These are phyloP conservation scores for Lineus longissimus DNA, from an alignment of 1,140 invertebrate species.

Conservation along the genomic window DNA sequence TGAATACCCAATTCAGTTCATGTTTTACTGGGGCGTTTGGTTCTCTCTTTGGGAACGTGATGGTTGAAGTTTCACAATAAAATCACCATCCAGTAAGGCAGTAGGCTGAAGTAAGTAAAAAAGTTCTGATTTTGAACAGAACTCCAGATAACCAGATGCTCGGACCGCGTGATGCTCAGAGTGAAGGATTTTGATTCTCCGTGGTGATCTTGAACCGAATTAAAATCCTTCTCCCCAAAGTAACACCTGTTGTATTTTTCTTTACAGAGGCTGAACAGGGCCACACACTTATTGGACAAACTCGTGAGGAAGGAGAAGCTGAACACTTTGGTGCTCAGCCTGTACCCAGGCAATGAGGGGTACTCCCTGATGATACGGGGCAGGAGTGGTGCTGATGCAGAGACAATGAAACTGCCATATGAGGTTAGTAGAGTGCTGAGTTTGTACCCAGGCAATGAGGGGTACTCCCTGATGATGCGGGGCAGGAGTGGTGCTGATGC, in stretches of 20 bases:
- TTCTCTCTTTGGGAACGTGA: neutral
- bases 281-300: conserved; percentile 77
- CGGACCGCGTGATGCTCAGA: neutral
- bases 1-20: no score
- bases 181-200: neutral
- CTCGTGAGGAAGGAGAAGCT: conserved; percentile 77
- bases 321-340: conserved; percentile 83
- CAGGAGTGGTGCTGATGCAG: conserved; percentile 53
- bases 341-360: conserved; percentile 87
- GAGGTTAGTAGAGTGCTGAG: conserved; percentile 66
- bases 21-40: no score
- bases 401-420: conserved; percentile 57
- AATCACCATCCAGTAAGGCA: no score
- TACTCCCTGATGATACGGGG: conserved; percentile 77
- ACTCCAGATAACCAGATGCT: neutral
- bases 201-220: neutral
- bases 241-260: neutral
- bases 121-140: no score
- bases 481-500: conserved; percentile 55
- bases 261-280: conserved; percentile 60
- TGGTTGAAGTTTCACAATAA: no score
- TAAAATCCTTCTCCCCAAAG: neutral
- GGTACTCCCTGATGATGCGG: conserved; percentile 79
- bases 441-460: conserved; percentile 85
- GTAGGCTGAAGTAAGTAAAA: no score